Evolutionary conservation across 2,888 invertebrate species (phyloP).

Genomic region (Eilema caniola): DNA sequence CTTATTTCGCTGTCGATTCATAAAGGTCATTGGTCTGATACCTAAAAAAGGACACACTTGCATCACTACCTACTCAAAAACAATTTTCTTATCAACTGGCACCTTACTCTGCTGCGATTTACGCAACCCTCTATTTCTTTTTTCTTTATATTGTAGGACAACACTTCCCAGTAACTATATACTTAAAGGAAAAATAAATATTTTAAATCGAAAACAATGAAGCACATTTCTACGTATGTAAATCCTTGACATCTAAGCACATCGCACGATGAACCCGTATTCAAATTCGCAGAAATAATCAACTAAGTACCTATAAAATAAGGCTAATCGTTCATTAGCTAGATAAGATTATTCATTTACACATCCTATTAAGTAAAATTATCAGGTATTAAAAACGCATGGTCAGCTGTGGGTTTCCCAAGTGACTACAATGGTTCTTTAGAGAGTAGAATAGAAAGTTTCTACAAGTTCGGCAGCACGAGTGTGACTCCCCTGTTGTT

Average conservation of each 20-base stretch:
- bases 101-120: no score
- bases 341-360: background rate
- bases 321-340: background rate
- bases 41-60: background rate
- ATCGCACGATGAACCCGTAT: background rate
- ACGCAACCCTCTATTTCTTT: background rate
- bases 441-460: no score
- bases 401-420: no score
- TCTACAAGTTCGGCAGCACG: no score
- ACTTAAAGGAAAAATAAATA: no score
- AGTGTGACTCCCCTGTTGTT: no score
- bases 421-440: no score
- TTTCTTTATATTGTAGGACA: no score
- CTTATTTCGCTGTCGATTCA: background rate
- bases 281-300: background rate
- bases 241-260: background rate
- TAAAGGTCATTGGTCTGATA: slow-evolving; percentile 1
- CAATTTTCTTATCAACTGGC: background rate
- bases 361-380: background rate
- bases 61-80: background rate
- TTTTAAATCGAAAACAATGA: no score
- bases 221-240: no score
- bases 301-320: no score
- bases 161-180: background rate
- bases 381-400: background rate